Percentiles rank a stretch among this genome's conserved stretches.
Evolutionary conservation across 2,888 invertebrate species (phyloP).

Genomic region (Dryobota labecula): DNA sequence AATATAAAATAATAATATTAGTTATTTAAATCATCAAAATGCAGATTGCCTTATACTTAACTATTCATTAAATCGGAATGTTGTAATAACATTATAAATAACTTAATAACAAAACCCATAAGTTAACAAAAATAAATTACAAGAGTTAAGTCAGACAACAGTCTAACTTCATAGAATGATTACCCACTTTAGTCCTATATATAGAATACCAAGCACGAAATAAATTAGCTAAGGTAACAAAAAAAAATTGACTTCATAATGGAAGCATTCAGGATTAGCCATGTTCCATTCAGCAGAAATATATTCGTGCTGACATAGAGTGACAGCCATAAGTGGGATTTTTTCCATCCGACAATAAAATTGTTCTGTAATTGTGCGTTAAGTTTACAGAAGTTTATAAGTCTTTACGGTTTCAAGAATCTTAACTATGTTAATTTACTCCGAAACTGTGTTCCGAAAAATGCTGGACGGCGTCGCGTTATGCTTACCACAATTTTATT

Average conservation of each 20-base stretch:
- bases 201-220: constrained; percentile 3
- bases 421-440: constrained; percentile 20
- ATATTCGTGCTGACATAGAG: background rate
- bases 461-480: constrained; percentile 42
- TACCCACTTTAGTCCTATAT: constrained; percentile 9
- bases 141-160: background rate
- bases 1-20: constrained; percentile 6
- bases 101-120: constrained; percentile 11
- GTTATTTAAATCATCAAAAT: constrained; percentile 4
- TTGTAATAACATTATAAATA: constrained; percentile 13
- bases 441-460: constrained; percentile 51
- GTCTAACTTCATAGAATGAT: constrained; percentile 2
- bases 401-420: constrained; percentile 15
- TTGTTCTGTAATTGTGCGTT: background rate
- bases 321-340: background rate
- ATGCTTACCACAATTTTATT: constrained; percentile 17
- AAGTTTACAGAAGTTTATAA: constrained; percentile 6
- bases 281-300: background rate
- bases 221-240: constrained; percentile 19
- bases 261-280: background rate
- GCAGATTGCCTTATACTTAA: background rate
- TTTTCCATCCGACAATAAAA: background rate
- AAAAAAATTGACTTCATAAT: background rate
- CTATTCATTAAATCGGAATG: constrained; percentile 23
- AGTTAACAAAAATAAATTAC: constrained; percentile 40